Percentiles rank a stretch among this genome's conserved stretches.
Conservation (phyloP, 53 echinoderm and acorn worm species). For the Apostichopus leukothele region DNA sequence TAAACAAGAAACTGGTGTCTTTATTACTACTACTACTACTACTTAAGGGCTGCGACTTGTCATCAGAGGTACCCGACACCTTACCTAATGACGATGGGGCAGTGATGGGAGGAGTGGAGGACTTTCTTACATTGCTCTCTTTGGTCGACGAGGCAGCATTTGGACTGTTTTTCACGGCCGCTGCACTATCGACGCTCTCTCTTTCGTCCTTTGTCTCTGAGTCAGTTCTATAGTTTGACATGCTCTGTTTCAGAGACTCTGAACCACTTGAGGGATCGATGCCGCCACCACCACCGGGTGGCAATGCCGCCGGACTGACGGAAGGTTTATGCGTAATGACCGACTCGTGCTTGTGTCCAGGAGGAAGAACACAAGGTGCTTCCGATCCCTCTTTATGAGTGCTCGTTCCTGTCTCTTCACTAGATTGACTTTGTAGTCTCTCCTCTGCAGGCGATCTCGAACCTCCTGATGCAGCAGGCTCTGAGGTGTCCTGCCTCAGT, state of each 20-base stretch:
- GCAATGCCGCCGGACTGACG: neutral
- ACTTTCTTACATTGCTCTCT: neutral
- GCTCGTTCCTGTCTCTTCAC: neutral
- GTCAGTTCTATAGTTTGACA: neutral
- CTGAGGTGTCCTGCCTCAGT: neutral
- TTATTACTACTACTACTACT: neutral
- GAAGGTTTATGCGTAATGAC: neutral
- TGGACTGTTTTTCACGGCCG: neutral
- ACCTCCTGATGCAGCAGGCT: neutral
- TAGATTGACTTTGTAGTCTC: neutral
- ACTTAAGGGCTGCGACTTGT: neutral
- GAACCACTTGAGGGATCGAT: neutral
- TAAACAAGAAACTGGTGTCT: conserved; percentile 18
- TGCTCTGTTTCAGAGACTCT: neutral
- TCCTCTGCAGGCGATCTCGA: neutral
- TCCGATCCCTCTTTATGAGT: neutral
- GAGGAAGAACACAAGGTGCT: neutral
- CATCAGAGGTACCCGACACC: neutral
- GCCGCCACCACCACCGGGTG: neutral
- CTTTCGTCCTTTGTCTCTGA: neutral
- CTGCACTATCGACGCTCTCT: neutral
- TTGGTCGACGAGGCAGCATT: neutral
- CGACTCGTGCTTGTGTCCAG: neutral
- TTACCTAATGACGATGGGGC: neutral
- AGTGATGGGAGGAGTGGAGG: neutral